Conservation (phyloP, 2,888 invertebrate species). For the Brenthis daphne region DNA sequence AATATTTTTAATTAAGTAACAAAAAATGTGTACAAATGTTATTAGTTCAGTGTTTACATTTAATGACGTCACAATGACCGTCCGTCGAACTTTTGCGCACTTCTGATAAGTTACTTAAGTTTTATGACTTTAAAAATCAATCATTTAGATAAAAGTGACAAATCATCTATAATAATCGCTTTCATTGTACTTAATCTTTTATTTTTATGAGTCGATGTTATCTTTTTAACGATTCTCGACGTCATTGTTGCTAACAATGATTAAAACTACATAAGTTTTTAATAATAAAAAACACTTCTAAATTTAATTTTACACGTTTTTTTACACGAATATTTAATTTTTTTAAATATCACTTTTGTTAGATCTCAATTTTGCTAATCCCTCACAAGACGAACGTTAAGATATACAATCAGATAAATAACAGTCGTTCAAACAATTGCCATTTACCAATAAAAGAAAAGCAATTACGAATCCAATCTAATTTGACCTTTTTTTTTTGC, state of each 20-base stretch:
- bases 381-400: too few relatives aligned
- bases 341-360: too few relatives aligned
- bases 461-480: too few relatives aligned
- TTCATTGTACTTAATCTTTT: not conserved
- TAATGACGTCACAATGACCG: not conserved
- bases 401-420: too few relatives aligned
- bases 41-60: too few relatives aligned
- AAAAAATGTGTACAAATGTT: not conserved
- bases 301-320: too few relatives aligned
- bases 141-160: constrained; percentile 14
- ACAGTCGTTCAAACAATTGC: too few relatives aligned
- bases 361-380: too few relatives aligned
- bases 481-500: too few relatives aligned
- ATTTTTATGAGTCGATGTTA: not conserved
- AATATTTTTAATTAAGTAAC: not conserved
- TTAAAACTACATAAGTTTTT: not conserved
- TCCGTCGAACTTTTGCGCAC: constrained; percentile 1
- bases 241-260: constrained; percentile 16
- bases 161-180: constrained; percentile 10
- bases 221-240: not conserved
- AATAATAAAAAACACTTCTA: too few relatives aligned
- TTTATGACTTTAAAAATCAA: constrained; percentile 2
- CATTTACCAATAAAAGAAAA: too few relatives aligned
- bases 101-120: not conserved
- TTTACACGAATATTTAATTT: too few relatives aligned